Conservation (phyloP, 2,888 invertebrate species). For the Deilephila porcellus region DNA sequence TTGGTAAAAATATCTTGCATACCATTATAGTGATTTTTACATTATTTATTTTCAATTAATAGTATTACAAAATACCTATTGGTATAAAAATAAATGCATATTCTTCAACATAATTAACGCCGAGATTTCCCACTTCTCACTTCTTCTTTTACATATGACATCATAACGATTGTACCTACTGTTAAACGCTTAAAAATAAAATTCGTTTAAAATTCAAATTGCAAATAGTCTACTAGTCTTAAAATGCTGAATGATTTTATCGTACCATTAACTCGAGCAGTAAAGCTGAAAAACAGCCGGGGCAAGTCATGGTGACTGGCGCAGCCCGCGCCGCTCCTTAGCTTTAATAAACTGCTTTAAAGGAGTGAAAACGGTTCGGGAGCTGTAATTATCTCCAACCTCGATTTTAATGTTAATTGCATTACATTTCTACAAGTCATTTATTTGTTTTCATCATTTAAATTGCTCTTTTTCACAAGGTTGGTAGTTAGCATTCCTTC, state of each 20-base stretch:
- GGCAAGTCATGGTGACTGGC: conserved; percentile 6
- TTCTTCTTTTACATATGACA: no score
- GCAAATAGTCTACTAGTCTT: background rate
- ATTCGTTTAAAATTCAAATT: conserved; percentile 3
- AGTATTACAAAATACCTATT: no score
- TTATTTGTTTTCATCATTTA: conserved; percentile 4
- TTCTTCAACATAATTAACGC: no score
- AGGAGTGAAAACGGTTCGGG: conserved; percentile 17
- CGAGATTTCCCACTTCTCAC: no score
- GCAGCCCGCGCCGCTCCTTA: background rate
- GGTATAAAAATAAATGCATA: no score
- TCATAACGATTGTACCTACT: no score
- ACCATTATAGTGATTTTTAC: no score
- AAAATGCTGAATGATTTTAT: background rate
- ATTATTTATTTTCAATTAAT: no score
- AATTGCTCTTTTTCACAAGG: background rate
- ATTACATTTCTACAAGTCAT: conserved; percentile 13
- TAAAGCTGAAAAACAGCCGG: background rate
- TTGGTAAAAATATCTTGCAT: no score
- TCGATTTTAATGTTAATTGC: conserved; percentile 23
- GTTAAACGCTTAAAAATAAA: background rate
- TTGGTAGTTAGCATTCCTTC: background rate
- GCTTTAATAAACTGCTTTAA: conserved; percentile 21
- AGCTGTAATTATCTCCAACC: conserved; percentile 7
- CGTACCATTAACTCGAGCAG: conserved; percentile 3